These are phyloP conservation scores for Caerostris darwini DNA, from an alignment of 1,140 invertebrate genomes.

Conservation along the genomic window DNA sequence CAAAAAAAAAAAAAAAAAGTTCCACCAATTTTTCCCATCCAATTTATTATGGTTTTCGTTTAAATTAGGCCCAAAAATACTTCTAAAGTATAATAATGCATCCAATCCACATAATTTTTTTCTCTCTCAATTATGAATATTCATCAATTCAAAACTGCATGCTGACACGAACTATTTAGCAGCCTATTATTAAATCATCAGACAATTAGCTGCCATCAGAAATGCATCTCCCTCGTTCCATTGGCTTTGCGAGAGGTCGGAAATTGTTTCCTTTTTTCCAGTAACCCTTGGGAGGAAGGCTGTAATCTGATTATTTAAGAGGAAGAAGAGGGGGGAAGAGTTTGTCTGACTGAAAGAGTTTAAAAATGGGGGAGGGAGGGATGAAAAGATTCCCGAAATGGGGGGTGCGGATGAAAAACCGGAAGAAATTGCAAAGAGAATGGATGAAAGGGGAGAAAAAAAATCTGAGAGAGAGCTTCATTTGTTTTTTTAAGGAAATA, in stretches of 20 bases:
- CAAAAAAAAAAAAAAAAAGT: no score
- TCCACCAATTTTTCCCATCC: no score
- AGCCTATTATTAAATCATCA: background rate
- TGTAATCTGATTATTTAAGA: conserved; percentile 73
- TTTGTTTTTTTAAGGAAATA: conserved; percentile 61
- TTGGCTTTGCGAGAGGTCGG: background rate
- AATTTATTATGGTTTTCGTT: no score
- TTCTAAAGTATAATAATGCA: no score
- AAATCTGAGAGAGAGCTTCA: conserved; percentile 28
- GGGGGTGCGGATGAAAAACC: conserved; percentile 13
- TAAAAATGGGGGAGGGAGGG: conserved; percentile 27
- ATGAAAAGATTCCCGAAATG: background rate
- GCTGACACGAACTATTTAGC: no score
- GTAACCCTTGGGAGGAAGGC: conserved; percentile 27
- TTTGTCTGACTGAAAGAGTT: conserved; percentile 64
- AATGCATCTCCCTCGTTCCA: conserved; percentile 1
- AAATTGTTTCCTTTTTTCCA: background rate
- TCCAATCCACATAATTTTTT: no score
- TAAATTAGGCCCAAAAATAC: no score
- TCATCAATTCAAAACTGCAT: no score
- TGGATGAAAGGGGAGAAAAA: background rate
- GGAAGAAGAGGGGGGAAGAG: conserved; percentile 3
- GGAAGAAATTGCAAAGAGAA: conserved; percentile 63
- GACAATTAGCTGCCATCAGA: background rate
- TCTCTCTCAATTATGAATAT: no score